Conservation (phyloP, 2,113 vertebrate species). For the Ceyx margarethae region DNA sequence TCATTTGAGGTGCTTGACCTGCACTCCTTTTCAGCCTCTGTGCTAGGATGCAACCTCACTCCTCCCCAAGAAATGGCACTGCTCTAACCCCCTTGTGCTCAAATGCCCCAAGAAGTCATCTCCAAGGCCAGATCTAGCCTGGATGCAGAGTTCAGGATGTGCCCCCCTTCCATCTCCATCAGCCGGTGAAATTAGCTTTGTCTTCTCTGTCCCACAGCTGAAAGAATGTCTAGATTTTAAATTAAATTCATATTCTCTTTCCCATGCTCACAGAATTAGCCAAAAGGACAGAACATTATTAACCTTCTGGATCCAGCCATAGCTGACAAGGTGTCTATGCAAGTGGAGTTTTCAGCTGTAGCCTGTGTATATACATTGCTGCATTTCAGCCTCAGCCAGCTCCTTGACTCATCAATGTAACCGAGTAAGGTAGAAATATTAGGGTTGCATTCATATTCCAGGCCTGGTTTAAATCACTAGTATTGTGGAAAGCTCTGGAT, state of each 20-base stretch:
- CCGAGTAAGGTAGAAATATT: slow-evolving; percentile 69
- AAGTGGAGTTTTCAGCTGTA: not conserved
- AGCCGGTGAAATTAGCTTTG: slow-evolving; percentile 34
- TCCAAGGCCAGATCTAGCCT: not conserved
- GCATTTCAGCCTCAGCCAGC: slow-evolving; percentile 27
- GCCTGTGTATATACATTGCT: not conserved
- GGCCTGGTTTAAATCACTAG: slow-evolving; percentile 78
- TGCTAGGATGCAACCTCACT: not conserved
- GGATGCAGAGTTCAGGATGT: not conserved
- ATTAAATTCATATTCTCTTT: slow-evolving; percentile 46
- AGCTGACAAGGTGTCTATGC: slow-evolving; percentile 13
- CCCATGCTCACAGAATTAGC: not conserved
- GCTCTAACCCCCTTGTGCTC: not conserved
- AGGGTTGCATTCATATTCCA: slow-evolving; percentile 66
- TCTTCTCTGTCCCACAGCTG: slow-evolving; percentile 48
- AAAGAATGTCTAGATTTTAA: slow-evolving; percentile 58
- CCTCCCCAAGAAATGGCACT: not conserved
- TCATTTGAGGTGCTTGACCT: rapidly evolving
- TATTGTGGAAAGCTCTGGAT: slow-evolving; percentile 73
- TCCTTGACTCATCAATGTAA: slow-evolving; percentile 60
- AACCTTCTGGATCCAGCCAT: not conserved
- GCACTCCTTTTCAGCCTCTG: not conserved
- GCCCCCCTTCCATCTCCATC: not conserved
- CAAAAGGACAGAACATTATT: not conserved
- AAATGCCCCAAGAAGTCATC: not conserved